Base-by-base conservation (phyloP, 2,113 vertebrate genomes). In the Meleagris gallopavo region DNA sequence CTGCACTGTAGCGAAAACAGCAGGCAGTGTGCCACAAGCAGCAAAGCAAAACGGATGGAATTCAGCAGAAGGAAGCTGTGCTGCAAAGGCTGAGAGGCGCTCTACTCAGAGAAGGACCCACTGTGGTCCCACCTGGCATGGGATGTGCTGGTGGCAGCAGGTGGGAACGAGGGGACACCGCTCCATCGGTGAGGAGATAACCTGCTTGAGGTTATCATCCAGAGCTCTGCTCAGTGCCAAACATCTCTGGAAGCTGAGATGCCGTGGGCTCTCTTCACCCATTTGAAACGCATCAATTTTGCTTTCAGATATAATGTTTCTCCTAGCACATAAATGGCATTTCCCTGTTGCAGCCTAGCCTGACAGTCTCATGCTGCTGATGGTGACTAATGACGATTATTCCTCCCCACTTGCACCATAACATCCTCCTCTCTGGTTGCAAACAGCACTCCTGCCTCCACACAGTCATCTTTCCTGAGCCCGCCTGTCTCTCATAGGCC, bases 61-160 rank as follows among this genome's bases (percentile, higher is more conserved):
- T 5, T 40, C 14, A 48, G 60, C n/a, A 22, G 36, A 10, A 46
- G 78, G 6, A 55, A 41, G 36, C 9, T 55, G 0, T 7, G 38
- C 40, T 58, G 79, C 60, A 16, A 40, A 43, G 46, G 4, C 15
- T 0, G 2, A 34, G 32, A 58, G 60, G n/a, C 11, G 8, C 54
- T 16, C 9, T 46, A 29, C 29, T 18, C 25, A 24, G 55, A 34
- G 34, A 22, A 11, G 61, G 57, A 41, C 20, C 57, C 36, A 48
- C 41, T 2, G 1, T 7, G 38, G 19, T 6, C 4, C 13, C 46
- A 7, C 4, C 10, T 27, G 13, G 0, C 0, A 2, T 9, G 1
- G 2, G 52, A 18, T 18, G 24, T 6, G 71, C 32, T 24, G 34
- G 6, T 1, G 2, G 70, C 43, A 74, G 77, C 43, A 17, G 13